Base-by-base conservation (phyloP, 2,888 invertebrate species). In the Chrysolina oricalcia region DNA sequence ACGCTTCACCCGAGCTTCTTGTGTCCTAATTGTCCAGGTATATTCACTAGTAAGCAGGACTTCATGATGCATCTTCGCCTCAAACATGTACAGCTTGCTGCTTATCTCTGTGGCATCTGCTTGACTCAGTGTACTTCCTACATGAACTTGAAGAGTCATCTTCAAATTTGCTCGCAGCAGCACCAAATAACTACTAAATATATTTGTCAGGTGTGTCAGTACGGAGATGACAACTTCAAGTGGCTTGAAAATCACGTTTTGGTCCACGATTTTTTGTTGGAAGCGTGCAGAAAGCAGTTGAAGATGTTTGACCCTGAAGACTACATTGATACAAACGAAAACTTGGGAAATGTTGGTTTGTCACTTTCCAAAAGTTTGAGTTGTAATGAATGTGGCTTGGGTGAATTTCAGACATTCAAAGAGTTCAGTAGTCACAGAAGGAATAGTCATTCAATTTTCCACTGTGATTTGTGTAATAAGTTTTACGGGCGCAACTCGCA, bases 401-500 rank as follows among this genome's bases (percentile, higher is more conserved):
- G 82, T 66, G 81, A 86, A 50, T 91, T 91, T 79, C 84, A 88
- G 17, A 88, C 86, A 62, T 88, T 91, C 72, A 90, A 90, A 69
- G 90, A 90, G 41, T 89, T 91, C 46, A 90, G 90, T 76, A 88
- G 90, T 70, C 92, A 92, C 80, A 86, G 91, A 13, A 85, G 91
- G 48, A 87, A 88, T 48, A 86, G 88, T 41, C 92, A 92, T 81
- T 89, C 89, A 41, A 89, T 91, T 10, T 91, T 91, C 80, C 92
- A 92, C 8, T 92, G 92, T 81, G 92, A 92, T 85, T 84, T 92
- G 9, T 92, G 92, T 81, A 90, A 90, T 79, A 92, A 92, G 81
- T 92, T 90, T 79, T 92, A 92, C 80, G 91, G 92, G 0, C 86
- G 92, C 13, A 92, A 91, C 27, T 91, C 92, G 11, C 92, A 92